Evolutionary conservation across 2,888 invertebrate species (phyloP).

Genomic region (Prenolepis imparis): DNA sequence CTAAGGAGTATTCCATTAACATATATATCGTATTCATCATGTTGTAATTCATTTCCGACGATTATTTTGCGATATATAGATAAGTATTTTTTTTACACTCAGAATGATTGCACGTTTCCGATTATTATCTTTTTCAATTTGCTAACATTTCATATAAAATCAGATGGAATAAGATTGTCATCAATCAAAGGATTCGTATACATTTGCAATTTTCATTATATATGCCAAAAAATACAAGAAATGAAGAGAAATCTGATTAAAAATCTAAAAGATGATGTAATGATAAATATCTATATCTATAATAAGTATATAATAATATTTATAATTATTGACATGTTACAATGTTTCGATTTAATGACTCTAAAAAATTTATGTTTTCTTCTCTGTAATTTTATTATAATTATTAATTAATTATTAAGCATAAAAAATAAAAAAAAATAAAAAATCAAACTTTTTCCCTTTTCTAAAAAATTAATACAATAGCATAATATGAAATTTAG

Average conservation of each 20-base stretch:
- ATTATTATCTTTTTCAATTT: constrained; percentile 15
- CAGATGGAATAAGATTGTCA: background rate
- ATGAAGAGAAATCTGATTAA: background rate
- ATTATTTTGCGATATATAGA: background rate
- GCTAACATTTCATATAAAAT: background rate
- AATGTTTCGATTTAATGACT: background rate
- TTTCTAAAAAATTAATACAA: too few relatives aligned
- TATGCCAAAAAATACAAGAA: background rate
- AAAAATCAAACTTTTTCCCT: too few relatives aligned
- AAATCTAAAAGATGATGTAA: background rate
- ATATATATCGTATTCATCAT: background rate
- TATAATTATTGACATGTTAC: background rate
- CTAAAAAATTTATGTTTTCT: background rate
- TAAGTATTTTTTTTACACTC: background rate
- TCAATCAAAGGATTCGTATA: background rate
- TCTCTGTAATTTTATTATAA: background rate
- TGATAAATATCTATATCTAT: too few relatives aligned
- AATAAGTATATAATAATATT: too few relatives aligned
- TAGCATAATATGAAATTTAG: too few relatives aligned
- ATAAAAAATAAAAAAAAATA: too few relatives aligned
- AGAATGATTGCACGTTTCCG: background rate
- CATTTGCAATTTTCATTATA: background rate
- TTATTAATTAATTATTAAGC: too few relatives aligned
- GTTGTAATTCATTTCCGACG: constrained; percentile 19
- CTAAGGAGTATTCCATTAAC: background rate